Evolutionary conservation across 2,797 vertebrate species (phyloP).

Genomic region (Smutsia gigantea): DNA sequence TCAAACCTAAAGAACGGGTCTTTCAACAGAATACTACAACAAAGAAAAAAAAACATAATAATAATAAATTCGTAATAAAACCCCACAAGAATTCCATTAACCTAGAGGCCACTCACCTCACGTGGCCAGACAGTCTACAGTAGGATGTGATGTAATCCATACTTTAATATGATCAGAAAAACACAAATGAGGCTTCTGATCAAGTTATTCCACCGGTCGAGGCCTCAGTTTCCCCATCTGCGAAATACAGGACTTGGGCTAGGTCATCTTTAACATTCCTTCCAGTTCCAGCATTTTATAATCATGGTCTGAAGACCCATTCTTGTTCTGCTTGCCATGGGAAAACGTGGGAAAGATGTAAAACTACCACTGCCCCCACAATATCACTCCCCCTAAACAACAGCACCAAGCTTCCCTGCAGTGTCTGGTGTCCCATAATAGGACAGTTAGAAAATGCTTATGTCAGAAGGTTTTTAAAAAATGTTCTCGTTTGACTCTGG

Average conservation of each 20-base stretch:
- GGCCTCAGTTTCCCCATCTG: not conserved
- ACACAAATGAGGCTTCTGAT: not conserved
- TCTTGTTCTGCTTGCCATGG: not conserved
- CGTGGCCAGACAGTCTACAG: not conserved
- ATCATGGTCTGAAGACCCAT: not conserved
- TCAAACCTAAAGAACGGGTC: not conserved
- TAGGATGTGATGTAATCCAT: not conserved
- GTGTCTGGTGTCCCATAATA: not conserved
- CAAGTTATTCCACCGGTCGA: not conserved
- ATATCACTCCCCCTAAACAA: not conserved
- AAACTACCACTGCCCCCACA: not conserved
- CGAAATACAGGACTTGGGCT: not conserved
- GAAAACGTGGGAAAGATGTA: not conserved
- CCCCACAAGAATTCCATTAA: not conserved
- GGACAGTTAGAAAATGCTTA: constrained; percentile 57
- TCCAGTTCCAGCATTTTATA: not conserved
- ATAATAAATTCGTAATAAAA: not conserved
- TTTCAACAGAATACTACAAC: not conserved
- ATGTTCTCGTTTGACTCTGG: constrained; percentile 26
- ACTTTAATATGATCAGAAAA: not conserved
- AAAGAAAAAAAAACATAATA: not conserved
- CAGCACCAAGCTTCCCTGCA: not conserved
- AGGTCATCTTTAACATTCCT: not conserved
- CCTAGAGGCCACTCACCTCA: not conserved
- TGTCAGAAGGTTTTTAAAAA: not conserved